Evolutionary conservation across 2,888 invertebrate species (phyloP), one percentile per base, ranked within the genome.

Genomic region (Pristionchus exspectatus): DNA sequence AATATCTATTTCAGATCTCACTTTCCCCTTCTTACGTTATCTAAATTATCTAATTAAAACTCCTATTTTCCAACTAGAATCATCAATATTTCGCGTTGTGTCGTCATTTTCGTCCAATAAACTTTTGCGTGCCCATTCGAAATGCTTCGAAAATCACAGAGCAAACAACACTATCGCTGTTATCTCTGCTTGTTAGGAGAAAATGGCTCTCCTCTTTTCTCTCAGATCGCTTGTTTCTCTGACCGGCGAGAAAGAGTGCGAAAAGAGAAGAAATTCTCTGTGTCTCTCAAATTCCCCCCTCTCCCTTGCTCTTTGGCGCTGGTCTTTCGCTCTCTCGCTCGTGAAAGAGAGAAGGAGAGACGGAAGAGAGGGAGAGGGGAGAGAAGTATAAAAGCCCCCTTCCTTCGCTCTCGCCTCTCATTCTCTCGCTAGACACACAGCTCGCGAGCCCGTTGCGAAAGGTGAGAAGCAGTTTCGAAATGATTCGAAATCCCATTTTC

Each of bases 251-350:
- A 50, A 12, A 50, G 44, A 9, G 9, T 50, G 44, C 44, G 44
- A 50, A 50, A 50, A 10, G 44, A 10, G 44, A 9, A 50, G 44
- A 50, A 9, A 50, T 12, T 33, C 50, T 50, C 18, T 81, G 14
- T 10, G 24, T 27, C 27, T 54, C 44, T 44, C 24, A 5, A 4
- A 16, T 21, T 12, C 21, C 44, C 10, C 24, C 21, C 0, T 4
- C 2, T 72, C 50, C 27, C 50, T 50, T 21, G 12, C 4, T 33
- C 18, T 16, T 4, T 74, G 74, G 44, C 21, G 38, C 33, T 38
- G 74, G 9, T 74, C 74, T 74, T 74, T 74, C 38, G 74, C 24
- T 74, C 74, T 74, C 74, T 7, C 74, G 77, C 77, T 77, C 77
- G 77, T 38, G 69, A 30, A 72, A 72, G 69, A 33, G 69, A 69